Conservation (phyloP, 2,113 vertebrate species). For the Gambusia affinis region DNA sequence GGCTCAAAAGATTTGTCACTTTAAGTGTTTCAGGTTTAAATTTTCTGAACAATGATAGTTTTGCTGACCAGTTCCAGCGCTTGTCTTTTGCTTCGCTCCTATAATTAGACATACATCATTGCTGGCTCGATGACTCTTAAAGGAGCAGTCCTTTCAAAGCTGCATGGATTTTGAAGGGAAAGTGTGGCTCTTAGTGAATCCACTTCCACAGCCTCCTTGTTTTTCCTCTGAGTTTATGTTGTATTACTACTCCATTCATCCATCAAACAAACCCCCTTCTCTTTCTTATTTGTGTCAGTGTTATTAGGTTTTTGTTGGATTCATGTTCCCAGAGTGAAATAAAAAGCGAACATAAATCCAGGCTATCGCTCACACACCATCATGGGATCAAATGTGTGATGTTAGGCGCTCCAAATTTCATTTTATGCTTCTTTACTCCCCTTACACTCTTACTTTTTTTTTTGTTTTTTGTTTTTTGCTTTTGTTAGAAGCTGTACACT, state of each 20-base stretch:
- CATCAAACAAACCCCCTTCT: constrained; percentile 44
- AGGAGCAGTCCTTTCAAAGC: constrained; percentile 54
- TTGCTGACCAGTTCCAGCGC: constrained; percentile 54
- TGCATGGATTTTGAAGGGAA: constrained; percentile 40
- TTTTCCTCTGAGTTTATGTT: constrained; percentile 52
- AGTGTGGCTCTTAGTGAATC: constrained; percentile 4
- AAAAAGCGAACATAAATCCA: constrained; percentile 40
- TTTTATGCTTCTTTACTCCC: constrained; percentile 10
- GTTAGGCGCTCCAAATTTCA: constrained; percentile 49
- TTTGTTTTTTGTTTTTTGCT: neutral
- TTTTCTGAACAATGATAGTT: constrained; percentile 65
- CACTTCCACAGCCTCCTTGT: constrained; percentile 61
- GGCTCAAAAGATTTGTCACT: too few species aligned
- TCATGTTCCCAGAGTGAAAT: constrained; percentile 30
- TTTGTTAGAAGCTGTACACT: neutral
- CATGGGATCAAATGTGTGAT: constrained; percentile 18
- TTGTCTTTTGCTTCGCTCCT: constrained; percentile 62
- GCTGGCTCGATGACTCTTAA: constrained; percentile 65
- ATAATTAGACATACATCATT: constrained; percentile 74
- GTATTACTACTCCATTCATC: constrained; percentile 17
- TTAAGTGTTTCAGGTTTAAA: constrained; percentile 43
- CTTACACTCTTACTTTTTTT: neutral
- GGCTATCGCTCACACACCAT: constrained; percentile 37
- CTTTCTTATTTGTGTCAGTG: constrained; percentile 36
- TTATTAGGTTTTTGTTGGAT: constrained; percentile 47